These are phyloP conservation scores for Piaya cayana DNA, from an alignment of 2,113 vertebrate species.

Conservation along the genomic window DNA sequence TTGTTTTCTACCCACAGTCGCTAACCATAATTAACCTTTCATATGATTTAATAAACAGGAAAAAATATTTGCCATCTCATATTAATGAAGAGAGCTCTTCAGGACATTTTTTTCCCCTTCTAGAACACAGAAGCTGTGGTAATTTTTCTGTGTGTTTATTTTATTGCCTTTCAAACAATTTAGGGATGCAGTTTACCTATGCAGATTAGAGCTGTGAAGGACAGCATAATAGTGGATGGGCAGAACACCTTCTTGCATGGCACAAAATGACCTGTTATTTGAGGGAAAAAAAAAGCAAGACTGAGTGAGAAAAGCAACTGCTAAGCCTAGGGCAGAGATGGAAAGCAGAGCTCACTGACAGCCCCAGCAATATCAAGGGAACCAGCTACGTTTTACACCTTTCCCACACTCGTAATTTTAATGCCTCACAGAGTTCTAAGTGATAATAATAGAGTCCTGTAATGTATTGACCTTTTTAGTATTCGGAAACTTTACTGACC, in stretches of 20 bases:
- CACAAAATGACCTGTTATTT: not conserved
- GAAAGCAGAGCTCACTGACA: not conserved
- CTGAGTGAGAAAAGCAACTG: not conserved
- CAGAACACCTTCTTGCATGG: not conserved
- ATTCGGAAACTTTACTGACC: not conserved
- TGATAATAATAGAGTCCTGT: not conserved
- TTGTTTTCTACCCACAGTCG: constrained; percentile 78
- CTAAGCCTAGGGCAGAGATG: not conserved
- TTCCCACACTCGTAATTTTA: not conserved
- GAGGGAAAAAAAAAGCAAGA: not conserved
- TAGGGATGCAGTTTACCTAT: not conserved
- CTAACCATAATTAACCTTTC: constrained; percentile 82
- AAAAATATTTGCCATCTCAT: constrained; percentile 75
- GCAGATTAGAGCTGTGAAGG: not conserved
- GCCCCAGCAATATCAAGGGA: not conserved
- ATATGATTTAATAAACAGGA: constrained; percentile 79
- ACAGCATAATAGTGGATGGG: not conserved
- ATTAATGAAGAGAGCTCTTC: constrained; percentile 71
- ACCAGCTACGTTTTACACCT: not conserved
- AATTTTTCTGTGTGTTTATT: not conserved
- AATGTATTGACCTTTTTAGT: constrained; percentile 35
- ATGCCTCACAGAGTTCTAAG: not conserved
- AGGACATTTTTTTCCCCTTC: not conserved
- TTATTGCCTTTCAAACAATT: not conserved
- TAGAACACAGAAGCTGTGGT: not conserved